Evolutionary conservation across 1,140 invertebrate genomes (phyloP).

Genomic region (Araneus ventricosus): DNA sequence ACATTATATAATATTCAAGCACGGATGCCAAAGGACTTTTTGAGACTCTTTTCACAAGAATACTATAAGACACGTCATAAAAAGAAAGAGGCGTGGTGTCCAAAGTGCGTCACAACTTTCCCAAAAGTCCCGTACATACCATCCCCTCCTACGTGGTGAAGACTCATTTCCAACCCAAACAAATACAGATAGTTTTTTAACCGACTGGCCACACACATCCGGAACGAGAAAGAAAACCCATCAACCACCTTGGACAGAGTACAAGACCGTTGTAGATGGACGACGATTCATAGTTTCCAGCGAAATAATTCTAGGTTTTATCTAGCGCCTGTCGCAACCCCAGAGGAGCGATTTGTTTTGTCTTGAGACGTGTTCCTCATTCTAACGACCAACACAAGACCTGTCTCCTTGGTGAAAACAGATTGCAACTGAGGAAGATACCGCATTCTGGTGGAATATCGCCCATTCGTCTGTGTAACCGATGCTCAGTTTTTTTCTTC

Average conservation of each 20-base stretch:
- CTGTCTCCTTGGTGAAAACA: constrained; percentile 5
- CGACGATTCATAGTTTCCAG: constrained; percentile 44
- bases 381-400: background rate
- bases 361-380: constrained; percentile 55
- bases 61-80: too few relatives aligned
- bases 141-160: background rate
- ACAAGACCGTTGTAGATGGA: background rate
- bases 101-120: background rate
- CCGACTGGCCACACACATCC: constrained; percentile 24
- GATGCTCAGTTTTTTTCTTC: background rate
- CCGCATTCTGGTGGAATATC: background rate
- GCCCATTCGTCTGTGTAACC: constrained; percentile 6
- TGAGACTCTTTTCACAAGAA: background rate
- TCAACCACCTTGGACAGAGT: background rate
- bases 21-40: background rate
- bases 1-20: background rate
- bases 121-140: background rate
- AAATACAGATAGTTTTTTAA: constrained; percentile 7
- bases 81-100: background rate
- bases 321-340: constrained; percentile 54
- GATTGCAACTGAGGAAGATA: background rate
- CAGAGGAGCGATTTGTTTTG: constrained; percentile 60
- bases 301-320: constrained; percentile 70
- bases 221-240: background rate
- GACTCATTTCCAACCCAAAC: background rate